phyloP scores from a whole-genome alignment of 1,140 invertebrate species.

The Anoplolepis gracilipes region DNA sequence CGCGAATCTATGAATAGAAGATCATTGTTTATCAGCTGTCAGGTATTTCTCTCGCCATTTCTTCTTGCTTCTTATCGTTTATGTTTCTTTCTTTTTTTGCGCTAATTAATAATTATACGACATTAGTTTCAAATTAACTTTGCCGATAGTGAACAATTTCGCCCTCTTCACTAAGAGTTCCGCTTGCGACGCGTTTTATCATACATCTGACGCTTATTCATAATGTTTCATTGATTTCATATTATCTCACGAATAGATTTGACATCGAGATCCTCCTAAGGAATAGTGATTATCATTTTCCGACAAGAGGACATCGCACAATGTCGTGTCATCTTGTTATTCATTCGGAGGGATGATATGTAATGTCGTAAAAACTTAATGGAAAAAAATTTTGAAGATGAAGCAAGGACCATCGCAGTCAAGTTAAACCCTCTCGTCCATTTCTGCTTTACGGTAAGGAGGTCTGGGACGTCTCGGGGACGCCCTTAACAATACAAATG shows the following conservation, averaged over 20 bases:
- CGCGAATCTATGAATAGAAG: constrained; percentile 78
- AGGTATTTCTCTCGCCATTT: constrained; percentile 54
- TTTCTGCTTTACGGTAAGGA: constrained; percentile 65
- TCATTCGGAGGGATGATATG: not conserved
- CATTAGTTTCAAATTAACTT: constrained; percentile 64
- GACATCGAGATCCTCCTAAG: not conserved
- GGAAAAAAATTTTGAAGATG: constrained; percentile 57
- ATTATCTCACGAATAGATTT: not conserved
- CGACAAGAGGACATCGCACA: no score
- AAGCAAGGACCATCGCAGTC: constrained; percentile 37
- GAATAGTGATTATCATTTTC: not conserved
- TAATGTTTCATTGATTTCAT: not conserved
- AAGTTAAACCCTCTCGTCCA: constrained; percentile 51
- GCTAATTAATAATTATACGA: constrained; percentile 67
- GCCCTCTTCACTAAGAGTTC: no score
- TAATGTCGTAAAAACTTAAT: constrained; percentile 65
- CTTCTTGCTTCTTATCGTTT: not conserved
- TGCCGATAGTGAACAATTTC: constrained; percentile 41
- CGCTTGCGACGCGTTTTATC: not conserved
- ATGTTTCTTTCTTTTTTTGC: constrained; percentile 49
- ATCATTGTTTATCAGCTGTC: constrained; percentile 76
- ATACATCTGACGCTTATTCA: not conserved
- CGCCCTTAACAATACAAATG: constrained; percentile 73
- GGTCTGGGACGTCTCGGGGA: constrained; percentile 62
- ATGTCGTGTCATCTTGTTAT: not conserved